Evolutionary conservation across 2,113 vertebrate genomes (phyloP), one percentile per base, ranked within the genome.

Genomic region (Mixornis gularis): DNA sequence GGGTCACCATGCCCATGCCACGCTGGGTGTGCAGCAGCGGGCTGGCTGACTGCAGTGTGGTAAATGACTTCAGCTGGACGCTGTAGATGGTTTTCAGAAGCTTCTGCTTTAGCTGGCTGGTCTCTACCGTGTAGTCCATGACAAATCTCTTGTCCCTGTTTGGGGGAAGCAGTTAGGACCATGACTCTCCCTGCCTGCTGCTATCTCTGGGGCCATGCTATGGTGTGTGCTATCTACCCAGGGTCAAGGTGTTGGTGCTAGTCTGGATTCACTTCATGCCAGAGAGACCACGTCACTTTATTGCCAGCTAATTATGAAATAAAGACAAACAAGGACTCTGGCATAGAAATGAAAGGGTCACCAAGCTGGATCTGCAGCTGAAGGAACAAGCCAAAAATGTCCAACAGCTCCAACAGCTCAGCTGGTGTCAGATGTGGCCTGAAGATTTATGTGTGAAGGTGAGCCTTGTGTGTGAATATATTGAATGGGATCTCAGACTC

Each of bases 61-160:
- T 14, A 4, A 69, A 72, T 12, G 97, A 96, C 59, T 96, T 96
- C 48, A 94, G 7, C 64, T 97, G 96, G 34, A 97, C 91, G 40
- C 55, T 90, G n/a, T 95, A 95, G 84, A 98, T 93, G 8, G 94
- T 94, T 77, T 94, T 96, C 68, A 97, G 81, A 76, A 97, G 95
- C 27, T 97, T 95, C 83, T 97, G 86, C 83, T 97, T 98, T 64
- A 89, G 91, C 51, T 94, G 95, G 5, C 68, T 92, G 58, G 63
- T 93, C 81, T 97, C 92, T 74, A 96, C 73, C 1, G 77, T 89
- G 79, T 87, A 70, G 34, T 96, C 96, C 97, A 97, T 98, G 93
- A 17, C 53, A 46, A 86, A 73, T 49, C 26, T 72, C 51, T 72
- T 2, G 18, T 77, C n/a, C 63, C 92, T 96, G 79, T 81, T 76